These are phyloP conservation scores for Orchesella cincta DNA, from an alignment of 1,140 invertebrate genomes.

Conservation along the genomic window DNA sequence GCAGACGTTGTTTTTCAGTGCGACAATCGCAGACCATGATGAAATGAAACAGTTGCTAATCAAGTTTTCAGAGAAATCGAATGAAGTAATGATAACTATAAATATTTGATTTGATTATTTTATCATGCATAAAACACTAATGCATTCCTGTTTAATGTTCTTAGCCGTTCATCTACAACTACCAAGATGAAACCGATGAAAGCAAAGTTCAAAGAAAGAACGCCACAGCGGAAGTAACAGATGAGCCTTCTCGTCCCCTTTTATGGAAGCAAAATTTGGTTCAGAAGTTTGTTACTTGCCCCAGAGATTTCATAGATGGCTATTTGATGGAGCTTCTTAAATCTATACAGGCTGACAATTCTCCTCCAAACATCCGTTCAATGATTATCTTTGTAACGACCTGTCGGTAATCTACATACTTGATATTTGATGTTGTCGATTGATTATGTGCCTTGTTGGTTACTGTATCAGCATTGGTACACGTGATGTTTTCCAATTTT, in stretches of 20 bases:
- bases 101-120: background rate
- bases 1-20: conserved; percentile 90
- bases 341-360: conserved; percentile 69
- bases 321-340: conserved; percentile 87
- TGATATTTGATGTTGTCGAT: background rate
- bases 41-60: background rate
- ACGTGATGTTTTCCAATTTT: background rate
- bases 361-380: conserved; percentile 63
- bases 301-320: conserved; percentile 86
- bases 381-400: conserved; percentile 93
- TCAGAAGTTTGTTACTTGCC: conserved; percentile 87
- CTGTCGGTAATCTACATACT: conserved; percentile 70
- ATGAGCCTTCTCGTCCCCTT: background rate
- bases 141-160: background rate
- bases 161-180: conserved; percentile 38
- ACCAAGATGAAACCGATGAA: conserved; percentile 11
- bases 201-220: conserved; percentile 62
- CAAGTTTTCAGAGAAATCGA: background rate
- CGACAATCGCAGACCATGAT: conserved; percentile 85
- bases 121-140: background rate
- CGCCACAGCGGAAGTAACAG: conserved; percentile 61
- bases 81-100: background rate
- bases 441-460: background rate
- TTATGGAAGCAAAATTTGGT: conserved; percentile 61
- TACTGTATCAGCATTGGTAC: background rate